phyloP scores from a whole-genome alignment of 2,113 vertebrate genomes.

The Nipponia nippon region DNA sequence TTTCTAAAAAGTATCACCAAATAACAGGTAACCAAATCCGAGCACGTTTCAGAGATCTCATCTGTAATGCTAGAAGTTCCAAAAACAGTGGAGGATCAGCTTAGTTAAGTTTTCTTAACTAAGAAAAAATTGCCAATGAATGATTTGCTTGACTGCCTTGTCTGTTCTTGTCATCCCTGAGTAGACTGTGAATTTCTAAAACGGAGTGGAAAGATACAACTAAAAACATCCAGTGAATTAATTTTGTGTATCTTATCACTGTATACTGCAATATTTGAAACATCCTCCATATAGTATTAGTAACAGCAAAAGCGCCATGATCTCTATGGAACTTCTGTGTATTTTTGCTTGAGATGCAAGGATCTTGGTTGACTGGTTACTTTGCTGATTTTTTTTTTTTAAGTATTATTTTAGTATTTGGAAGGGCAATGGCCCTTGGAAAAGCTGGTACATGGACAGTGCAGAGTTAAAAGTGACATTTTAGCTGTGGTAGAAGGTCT shows the following conservation, averaged over 20 bases:
- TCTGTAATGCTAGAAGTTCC: neutral
- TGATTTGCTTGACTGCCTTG: neutral
- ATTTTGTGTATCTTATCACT: neutral
- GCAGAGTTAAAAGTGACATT: neutral
- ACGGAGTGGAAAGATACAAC: neutral
- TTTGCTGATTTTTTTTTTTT: neutral
- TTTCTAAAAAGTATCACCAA: neutral
- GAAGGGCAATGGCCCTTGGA: neutral
- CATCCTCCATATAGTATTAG: neutral
- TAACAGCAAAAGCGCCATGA: neutral
- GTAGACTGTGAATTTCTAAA: neutral
- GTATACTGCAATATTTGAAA: neutral
- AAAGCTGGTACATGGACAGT: neutral
- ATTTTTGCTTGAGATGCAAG: neutral
- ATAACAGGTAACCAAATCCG: neutral
- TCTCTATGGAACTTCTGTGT: neutral
- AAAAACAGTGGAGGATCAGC: neutral
- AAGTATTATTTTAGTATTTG: neutral
- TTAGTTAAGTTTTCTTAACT: neutral
- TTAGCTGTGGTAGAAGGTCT: neutral
- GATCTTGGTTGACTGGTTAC: neutral
- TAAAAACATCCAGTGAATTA: neutral
- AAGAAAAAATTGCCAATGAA: neutral
- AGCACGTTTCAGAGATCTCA: neutral
- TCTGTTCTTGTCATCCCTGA: neutral